Evolutionary conservation across 2,888 invertebrate species (phyloP).

Genomic region (Chrysodeixis includens): DNA sequence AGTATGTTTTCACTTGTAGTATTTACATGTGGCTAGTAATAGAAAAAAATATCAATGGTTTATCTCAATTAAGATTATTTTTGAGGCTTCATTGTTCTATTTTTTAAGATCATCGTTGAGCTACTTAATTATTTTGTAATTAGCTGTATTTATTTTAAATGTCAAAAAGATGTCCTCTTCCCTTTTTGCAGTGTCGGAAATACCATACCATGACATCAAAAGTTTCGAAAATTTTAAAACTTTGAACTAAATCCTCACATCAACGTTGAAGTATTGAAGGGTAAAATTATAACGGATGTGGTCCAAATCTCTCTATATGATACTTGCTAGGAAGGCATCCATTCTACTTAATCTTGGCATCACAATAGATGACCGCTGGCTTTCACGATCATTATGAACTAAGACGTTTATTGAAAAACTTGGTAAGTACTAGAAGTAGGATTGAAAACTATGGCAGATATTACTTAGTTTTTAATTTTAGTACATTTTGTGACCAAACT

Average conservation of each 20-base stretch:
- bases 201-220: too few relatives aligned
- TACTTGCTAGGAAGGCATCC: background rate
- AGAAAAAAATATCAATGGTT: background rate
- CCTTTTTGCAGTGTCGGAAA: too few relatives aligned
- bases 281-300: background rate
- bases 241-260: background rate
- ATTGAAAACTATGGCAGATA: background rate
- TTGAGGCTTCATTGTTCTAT: too few relatives aligned
- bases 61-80: background rate
- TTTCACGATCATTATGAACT: background rate
- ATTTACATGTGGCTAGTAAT: too few relatives aligned
- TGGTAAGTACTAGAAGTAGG: background rate
- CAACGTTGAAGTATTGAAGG: background rate
- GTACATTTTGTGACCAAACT: too few relatives aligned
- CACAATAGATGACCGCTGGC: background rate
- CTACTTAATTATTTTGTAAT: too few relatives aligned
- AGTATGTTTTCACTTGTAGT: background rate
- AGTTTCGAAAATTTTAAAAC: background rate
- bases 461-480: background rate
- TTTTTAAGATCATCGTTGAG: too few relatives aligned
- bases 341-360: background rate
- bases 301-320: background rate
- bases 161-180: too few relatives aligned
- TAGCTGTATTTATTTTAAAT: too few relatives aligned
- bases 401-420: constrained; percentile 1